Percentiles rank a stretch among this genome's conserved stretches.
phyloP scores from a whole-genome alignment of 2,113 vertebrate species.

The Sturnira hondurensis region DNA sequence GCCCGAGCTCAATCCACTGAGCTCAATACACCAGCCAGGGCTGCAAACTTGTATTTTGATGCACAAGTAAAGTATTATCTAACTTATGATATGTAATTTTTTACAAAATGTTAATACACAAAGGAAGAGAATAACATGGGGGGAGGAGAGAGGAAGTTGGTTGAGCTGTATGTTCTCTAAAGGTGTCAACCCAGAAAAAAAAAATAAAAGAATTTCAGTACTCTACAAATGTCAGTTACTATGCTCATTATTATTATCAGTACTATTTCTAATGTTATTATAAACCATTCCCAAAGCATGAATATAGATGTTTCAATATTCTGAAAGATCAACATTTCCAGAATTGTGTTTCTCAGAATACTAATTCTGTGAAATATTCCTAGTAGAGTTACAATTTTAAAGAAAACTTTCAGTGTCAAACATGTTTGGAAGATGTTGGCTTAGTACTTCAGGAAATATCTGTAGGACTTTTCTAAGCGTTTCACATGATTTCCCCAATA shows the following conservation, averaged over 20 bases:
- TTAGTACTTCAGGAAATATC: background rate
- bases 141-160: background rate
- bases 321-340: background rate
- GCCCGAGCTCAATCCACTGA: too few relatives aligned
- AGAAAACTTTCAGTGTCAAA: background rate
- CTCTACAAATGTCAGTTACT: background rate
- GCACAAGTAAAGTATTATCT: background rate
- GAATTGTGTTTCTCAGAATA: background rate
- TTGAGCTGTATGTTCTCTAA: background rate
- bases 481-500: background rate
- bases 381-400: background rate
- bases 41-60: background rate
- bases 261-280: background rate
- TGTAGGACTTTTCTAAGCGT: background rate
- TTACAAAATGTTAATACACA: background rate
- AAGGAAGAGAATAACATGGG: background rate
- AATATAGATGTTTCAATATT: background rate
- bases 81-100: background rate
- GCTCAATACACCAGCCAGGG: too few relatives aligned
- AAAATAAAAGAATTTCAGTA: background rate
- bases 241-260: background rate
- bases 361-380: background rate
- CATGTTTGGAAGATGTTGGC: background rate
- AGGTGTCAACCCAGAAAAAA: background rate
- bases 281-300: background rate